phyloP scores from a whole-genome alignment of 2,888 invertebrate species.

The Elegia similella region DNA sequence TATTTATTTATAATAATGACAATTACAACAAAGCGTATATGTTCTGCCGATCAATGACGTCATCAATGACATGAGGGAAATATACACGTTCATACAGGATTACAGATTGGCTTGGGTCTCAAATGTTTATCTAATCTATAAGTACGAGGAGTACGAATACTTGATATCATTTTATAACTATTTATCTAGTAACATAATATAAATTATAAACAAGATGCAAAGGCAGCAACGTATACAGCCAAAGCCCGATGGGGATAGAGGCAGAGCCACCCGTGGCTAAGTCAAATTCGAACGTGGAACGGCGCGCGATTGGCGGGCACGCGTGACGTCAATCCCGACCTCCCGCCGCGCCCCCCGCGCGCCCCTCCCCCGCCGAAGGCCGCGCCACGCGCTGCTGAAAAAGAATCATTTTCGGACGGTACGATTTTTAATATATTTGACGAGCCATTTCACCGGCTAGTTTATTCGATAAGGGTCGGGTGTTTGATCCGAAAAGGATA shows the following conservation, averaged over 20 bases:
- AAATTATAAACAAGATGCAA: slow-evolving; percentile 45
- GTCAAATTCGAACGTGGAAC: slow-evolving; percentile 53
- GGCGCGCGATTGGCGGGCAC: slow-evolving; percentile 63
- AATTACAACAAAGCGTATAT: no score
- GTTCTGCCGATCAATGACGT: no score
- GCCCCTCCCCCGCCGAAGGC: slow-evolving; percentile 57
- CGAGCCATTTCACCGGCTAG: slow-evolving; percentile 25
- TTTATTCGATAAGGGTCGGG: slow-evolving; percentile 12
- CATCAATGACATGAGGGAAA: no score
- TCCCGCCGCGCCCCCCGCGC: slow-evolving; percentile 50
- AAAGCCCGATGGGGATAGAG: slow-evolving; percentile 51
- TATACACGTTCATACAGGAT: no score
- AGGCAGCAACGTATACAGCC: slow-evolving; percentile 40
- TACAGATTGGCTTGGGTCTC: no score
- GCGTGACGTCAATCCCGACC: slow-evolving; percentile 79
- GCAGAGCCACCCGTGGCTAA: slow-evolving; percentile 58
- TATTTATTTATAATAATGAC: no score
- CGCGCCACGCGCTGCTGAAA: slow-evolving; percentile 66
- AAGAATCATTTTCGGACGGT: slow-evolving; percentile 73
- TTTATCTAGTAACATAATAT: slow-evolving; percentile 37
- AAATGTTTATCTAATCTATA: no score
- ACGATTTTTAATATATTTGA: slow-evolving; percentile 40
- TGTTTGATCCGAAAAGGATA: slow-evolving; percentile 10
- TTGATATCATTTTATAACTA: slow-evolving; percentile 31
- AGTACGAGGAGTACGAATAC: no score